Base-by-base conservation (phyloP, 2,797 vertebrate genomes). In the Schizothorax lantsangensis region DNA sequence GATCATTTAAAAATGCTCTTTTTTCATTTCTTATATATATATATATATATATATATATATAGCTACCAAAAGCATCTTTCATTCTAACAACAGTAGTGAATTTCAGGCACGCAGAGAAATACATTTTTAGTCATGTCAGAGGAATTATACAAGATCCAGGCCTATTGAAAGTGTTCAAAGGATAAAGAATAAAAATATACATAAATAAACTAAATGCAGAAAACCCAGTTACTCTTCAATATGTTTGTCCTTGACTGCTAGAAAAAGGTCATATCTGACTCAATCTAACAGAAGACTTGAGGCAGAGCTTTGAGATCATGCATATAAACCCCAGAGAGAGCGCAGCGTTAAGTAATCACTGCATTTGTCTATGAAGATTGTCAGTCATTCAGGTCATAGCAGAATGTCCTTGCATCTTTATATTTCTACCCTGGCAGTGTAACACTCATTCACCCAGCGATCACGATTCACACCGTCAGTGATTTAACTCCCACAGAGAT, bases 241-340 rank as follows among this genome's bases (percentile, higher is more conserved):
- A 68, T n/a, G 4, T 23, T 59, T 57, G 75, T 85, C 84, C 75
- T 79, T 72, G 84, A 85, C 75, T 71, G 66, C 75, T 30, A 8
- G 36, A 72, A 82, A 66, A 40, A 85, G 84, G 84, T 72, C 38
- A 59, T 11, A 57, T 33, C 49, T 79, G 66, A 79, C 64, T 72
- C 71, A 79, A 47, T 85, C n/a, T 72, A 66, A 85, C 49, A 79
- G 26, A 79, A 54, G n/a, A 85, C 49, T 47, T 30, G 49, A 59
- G 49, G 75, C 84, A 79, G 33, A 84, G 64, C 47, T 45, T 38
- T 85, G 45, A 43, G 64, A 30, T 43, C 52, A 59, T 72, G 30
- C 64, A 17, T 72, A 62, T 71, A 62, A 79, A 85, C 77, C 49
- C 33, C 62, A 54, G 62, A 69, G 36, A 78, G 33, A 77, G 45